phyloP scores from a whole-genome alignment of 92 coral and sea anemone genomes.

The Paragorgia papillata region DNA sequence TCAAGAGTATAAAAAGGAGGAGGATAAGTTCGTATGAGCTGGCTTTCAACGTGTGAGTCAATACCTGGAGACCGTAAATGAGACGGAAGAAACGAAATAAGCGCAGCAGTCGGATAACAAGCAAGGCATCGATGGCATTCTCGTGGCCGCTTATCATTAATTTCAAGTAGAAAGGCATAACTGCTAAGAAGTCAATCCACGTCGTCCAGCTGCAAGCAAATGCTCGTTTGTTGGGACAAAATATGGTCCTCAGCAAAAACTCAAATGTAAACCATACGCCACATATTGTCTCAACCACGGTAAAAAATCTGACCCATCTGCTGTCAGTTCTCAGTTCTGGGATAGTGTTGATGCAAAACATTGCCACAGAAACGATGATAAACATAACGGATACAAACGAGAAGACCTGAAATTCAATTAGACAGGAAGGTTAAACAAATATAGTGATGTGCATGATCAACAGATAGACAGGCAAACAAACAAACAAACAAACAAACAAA shows the following conservation, averaged over 20 bases:
- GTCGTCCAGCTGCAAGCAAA: slow-evolving; percentile 74
- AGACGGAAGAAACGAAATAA: slow-evolving; percentile 92
- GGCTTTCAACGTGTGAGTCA: slow-evolving; percentile 91
- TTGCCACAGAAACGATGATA: slow-evolving; percentile 85
- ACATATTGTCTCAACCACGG: slow-evolving; percentile 79
- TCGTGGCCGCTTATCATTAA: slow-evolving; percentile 61
- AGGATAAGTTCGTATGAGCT: slow-evolving; percentile 86
- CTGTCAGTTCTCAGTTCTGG: slow-evolving; percentile 65
- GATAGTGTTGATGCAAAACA: slow-evolving; percentile 84
- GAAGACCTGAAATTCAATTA: slow-evolving; percentile 59
- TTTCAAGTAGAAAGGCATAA: slow-evolving; percentile 85
- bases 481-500: too few species aligned
- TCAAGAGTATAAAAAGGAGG: slow-evolving; percentile 74
- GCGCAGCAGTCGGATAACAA: slow-evolving; percentile 80
- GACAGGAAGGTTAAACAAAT: too few species aligned
- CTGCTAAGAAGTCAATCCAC: slow-evolving; percentile 91
- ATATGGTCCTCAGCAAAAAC: slow-evolving; percentile 77
- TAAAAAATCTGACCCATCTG: slow-evolving; percentile 32
- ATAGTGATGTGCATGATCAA: too few species aligned
- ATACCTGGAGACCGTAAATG: slow-evolving; percentile 88
- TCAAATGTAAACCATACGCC: slow-evolving; percentile 95
- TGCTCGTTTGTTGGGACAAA: slow-evolving; percentile 81
- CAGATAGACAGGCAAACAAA: too few species aligned
- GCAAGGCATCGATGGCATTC: slow-evolving; percentile 70
- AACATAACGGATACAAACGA: slow-evolving; percentile 90